Conservation (phyloP, 2,113 vertebrate genomes). For the Gymnogyps californianus region DNA sequence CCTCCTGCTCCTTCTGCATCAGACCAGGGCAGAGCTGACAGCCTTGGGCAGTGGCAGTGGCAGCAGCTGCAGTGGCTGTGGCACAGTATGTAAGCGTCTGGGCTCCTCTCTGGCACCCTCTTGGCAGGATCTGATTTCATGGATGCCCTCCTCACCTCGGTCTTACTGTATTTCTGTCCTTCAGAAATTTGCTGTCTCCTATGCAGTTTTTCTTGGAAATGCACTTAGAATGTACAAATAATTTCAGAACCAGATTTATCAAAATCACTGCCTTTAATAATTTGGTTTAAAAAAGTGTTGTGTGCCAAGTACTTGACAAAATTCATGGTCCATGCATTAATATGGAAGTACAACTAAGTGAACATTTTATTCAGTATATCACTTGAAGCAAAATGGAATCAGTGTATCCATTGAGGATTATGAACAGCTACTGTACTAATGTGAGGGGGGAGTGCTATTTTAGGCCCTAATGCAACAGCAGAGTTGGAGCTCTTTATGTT, state of each 20-base stretch:
- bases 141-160: accelerated
- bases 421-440: background rate
- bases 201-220: background rate
- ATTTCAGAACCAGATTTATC: background rate
- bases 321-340: background rate
- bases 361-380: background rate
- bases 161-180: background rate
- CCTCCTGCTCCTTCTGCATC: background rate
- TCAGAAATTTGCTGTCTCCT: background rate
- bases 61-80: background rate
- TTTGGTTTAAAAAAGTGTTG: background rate
- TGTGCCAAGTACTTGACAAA: background rate
- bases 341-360: background rate
- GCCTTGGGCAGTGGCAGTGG: background rate
- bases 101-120: background rate
- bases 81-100: background rate
- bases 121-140: background rate
- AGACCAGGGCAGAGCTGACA: background rate
- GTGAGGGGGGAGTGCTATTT: background rate
- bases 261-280: background rate
- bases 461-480: background rate
- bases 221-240: background rate
- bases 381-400: background rate
- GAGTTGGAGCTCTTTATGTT: background rate
- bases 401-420: background rate